Evolutionary conservation across 1,140 invertebrate genomes (phyloP), one percentile per base, ranked within the genome.

Genomic region (Thaumetopoea pityocampa): DNA sequence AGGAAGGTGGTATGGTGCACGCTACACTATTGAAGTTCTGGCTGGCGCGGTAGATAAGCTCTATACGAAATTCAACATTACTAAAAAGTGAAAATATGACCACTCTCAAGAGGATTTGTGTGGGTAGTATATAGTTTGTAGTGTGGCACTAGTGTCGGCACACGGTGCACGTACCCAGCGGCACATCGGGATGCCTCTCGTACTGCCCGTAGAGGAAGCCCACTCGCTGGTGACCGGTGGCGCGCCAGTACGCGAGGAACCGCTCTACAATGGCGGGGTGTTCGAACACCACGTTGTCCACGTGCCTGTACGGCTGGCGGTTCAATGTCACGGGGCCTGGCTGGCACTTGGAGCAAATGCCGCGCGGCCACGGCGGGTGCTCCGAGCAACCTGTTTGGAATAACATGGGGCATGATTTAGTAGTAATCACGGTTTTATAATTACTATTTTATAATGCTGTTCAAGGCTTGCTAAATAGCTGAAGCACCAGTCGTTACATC

Each of bases 311-410:
- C 45, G 89, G 88, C 90, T 98, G 89, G 69, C 95, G 90, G 86
- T 97, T 98, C 2, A 99, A 88, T 3, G 98, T 99, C 32, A 99
- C 92, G 15, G 97, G 97, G 76, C 93, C 96, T 4, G 98, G 98
- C 80, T 99, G 97, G 86, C 98, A 99, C 86, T 98, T 97, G 9
- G 97, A 98, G 84, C 98, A 99, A 56, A 99, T 98, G 44, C 97
- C 98, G 83, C 93, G 93, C 22, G 98, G 98, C 96, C 97, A 99
- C 23, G 98, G 97, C 16, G 93, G 94, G 89, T 99, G 98, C 69
- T 97, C 95, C 63, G 92, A 92, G 77, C 98, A 99, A 2, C 97
- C 98, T 86, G 48, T 11, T 5, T 6, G 4, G 22, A 15, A 5
- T 20, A 4, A 42, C 14, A 3, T 4, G 16, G 11, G 4, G 10